Conservation (phyloP, 2,113 vertebrate species). For the Upupa epops region DNA sequence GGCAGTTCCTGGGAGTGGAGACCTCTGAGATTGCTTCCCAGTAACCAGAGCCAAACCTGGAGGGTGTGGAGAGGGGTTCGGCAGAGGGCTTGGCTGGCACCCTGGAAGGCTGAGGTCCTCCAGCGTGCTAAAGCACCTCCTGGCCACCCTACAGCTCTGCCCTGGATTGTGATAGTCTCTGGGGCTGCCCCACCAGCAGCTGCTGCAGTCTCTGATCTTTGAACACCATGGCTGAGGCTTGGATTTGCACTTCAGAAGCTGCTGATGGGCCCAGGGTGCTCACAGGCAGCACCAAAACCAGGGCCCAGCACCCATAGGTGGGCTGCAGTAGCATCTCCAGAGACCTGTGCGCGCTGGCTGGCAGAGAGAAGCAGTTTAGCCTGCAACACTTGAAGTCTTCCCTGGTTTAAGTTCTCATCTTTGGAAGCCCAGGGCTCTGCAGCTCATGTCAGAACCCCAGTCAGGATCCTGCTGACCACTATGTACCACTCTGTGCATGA, state of each 20-base stretch:
- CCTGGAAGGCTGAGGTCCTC: not conserved
- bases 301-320: no score
- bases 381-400: not conserved
- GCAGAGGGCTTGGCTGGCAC: not conserved
- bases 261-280: not conserved
- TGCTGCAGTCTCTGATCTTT: not conserved
- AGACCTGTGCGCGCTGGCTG: not conserved
- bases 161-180: not conserved
- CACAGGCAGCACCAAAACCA: not conserved
- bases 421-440: not conserved
- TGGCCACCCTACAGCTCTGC: not conserved
- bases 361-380: not conserved
- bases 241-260: not conserved
- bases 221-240: rapidly evolving
- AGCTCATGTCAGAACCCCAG: not conserved
- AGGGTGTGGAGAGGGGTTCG: not conserved
- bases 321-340: not conserved
- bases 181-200: not conserved
- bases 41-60: not conserved
- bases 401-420: not conserved
- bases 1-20: not conserved
- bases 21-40: not conserved
- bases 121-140: not conserved
- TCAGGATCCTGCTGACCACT: rapidly evolving
- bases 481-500: not conserved